Conservation (phyloP, 2,113 vertebrate genomes). For the Regulus satrapa region DNA sequence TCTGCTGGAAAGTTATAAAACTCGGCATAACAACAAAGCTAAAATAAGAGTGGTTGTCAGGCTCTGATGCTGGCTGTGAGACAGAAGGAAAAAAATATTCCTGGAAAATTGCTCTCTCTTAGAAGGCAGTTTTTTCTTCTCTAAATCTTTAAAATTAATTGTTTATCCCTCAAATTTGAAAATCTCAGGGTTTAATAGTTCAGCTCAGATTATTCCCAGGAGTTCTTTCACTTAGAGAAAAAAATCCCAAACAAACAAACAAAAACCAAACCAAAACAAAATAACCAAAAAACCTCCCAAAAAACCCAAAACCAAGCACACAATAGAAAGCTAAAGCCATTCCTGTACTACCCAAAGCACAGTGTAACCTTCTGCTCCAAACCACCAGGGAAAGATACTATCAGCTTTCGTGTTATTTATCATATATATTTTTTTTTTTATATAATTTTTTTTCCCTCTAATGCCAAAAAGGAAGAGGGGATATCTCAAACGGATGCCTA, state of each 20-base stretch:
- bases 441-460: not conserved
- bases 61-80: conserved; percentile 34
- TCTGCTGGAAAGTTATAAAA: conserved; percentile 61
- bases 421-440: not conserved
- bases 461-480: conserved; percentile 39
- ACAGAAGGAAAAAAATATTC: conserved; percentile 23
- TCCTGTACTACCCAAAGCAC: not conserved
- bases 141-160: not conserved
- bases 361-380: not conserved
- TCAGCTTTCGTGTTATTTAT: not conserved
- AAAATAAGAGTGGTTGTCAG: conserved; percentile 60
- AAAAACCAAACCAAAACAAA: too few relatives aligned
- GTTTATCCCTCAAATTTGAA: not conserved
- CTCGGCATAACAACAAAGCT: conserved; percentile 36
- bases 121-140: conserved; percentile 1
- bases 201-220: not conserved
- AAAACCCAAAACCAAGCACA: too few relatives aligned
- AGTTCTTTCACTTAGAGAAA: conserved; percentile 10
- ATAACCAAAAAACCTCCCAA: too few relatives aligned
- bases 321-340: not conserved
- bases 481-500: conserved; percentile 57
- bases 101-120: not conserved
- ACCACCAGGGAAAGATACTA: not conserved
- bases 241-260: not conserved
- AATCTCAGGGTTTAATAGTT: not conserved